Conservation (phyloP, 1,140 invertebrate species). For the Vanessa atalanta region DNA sequence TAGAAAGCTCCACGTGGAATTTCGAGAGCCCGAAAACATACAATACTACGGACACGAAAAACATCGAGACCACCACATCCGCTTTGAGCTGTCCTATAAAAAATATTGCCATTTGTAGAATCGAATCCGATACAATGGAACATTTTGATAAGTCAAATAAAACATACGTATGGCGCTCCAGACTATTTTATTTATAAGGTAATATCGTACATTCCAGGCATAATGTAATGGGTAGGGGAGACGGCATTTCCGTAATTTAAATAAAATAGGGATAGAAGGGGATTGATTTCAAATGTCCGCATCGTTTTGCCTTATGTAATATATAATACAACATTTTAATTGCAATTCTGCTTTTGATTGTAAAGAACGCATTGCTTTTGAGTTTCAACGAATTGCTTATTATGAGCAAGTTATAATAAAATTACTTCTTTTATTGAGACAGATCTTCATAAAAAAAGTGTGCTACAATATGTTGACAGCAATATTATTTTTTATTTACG, state of each 20-base stretch:
- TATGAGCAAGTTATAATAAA: too few species aligned
- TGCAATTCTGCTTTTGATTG: not conserved
- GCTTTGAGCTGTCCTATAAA: too few species aligned
- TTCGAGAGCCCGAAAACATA: too few species aligned
- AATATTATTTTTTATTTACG: too few species aligned
- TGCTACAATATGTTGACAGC: too few species aligned
- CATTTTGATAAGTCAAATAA: not conserved
- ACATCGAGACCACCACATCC: too few species aligned
- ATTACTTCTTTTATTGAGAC: too few species aligned
- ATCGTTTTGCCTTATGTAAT: not conserved
- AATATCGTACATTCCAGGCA: conserved; percentile 13
- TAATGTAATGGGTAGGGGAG: conserved; percentile 16
- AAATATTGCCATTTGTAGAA: too few species aligned
- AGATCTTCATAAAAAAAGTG: too few species aligned
- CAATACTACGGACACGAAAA: too few species aligned
- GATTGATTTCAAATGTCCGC: conserved; percentile 15
- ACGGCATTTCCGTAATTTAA: conserved; percentile 18
- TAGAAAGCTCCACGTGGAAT: not conserved
- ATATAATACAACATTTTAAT: conserved; percentile 14
- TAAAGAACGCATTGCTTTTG: not conserved
- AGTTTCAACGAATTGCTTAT: too few species aligned
- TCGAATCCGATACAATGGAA: not conserved
- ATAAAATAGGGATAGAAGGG: conserved; percentile 21
- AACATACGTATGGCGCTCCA: not conserved
- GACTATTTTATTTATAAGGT: conserved; percentile 18